Evolutionary conservation across 1,140 invertebrate species (phyloP).

Genomic region (Drosophila varians): DNA sequence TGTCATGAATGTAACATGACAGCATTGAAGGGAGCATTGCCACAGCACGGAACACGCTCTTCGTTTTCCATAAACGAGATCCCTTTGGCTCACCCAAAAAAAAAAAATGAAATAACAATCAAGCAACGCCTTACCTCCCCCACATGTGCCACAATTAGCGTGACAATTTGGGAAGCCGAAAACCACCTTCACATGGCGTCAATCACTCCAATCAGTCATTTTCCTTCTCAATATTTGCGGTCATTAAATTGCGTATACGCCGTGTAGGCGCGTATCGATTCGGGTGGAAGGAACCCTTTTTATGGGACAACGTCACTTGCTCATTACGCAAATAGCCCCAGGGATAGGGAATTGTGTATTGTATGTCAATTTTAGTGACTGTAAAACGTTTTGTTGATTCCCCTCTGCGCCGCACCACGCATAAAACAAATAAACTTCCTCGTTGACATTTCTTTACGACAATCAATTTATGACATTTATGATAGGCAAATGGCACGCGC

Average conservation of each 20-base stretch:
- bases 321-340: slow-evolving; percentile 45
- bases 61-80: slow-evolving; percentile 20
- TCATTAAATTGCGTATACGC: slow-evolving; percentile 74
- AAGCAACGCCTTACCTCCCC: slow-evolving; percentile 21
- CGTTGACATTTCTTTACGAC: slow-evolving; percentile 52
- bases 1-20: slow-evolving; percentile 58
- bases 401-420: slow-evolving; percentile 3
- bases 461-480: slow-evolving; percentile 73
- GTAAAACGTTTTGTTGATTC: slow-evolving; percentile 55
- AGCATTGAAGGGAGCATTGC: slow-evolving; percentile 19
- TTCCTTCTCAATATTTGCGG: slow-evolving; percentile 46
- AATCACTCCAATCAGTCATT: slow-evolving; percentile 25
- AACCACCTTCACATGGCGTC: slow-evolving; percentile 39
- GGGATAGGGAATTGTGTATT: too few relatives aligned
- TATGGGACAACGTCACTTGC: slow-evolving; percentile 42
- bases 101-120: slow-evolving; percentile 29
- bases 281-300: slow-evolving; percentile 23
- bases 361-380: slow-evolving; percentile 56
- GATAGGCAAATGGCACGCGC: slow-evolving; percentile 76
- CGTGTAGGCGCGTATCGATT: slow-evolving; percentile 37
- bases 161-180: slow-evolving; percentile 74
- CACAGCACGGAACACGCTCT: slow-evolving; percentile 46
- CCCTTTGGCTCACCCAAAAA: neutral
- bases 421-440: slow-evolving; percentile 51
- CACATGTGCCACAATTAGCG: slow-evolving; percentile 72